phyloP scores from a whole-genome alignment of 2,888 invertebrate genomes.

The Fabriciana adippe region DNA sequence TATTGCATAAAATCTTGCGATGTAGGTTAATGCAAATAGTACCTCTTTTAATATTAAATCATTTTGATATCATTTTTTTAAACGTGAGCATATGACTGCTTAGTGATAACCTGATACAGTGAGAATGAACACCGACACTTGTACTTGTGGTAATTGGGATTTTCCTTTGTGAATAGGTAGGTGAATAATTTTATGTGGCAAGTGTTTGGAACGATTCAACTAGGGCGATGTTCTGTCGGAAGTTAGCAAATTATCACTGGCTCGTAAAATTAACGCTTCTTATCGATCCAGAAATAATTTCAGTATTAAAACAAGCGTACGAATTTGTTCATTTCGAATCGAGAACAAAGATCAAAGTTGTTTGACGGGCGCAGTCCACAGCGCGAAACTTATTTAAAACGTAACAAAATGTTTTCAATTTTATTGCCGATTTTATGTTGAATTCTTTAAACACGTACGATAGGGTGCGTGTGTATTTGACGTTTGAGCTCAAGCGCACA shows the following conservation, averaged over 20 bases:
- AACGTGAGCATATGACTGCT: neutral
- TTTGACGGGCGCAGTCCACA: slow-evolving; percentile 48
- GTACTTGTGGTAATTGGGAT: slow-evolving; percentile 36
- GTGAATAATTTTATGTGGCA: slow-evolving; percentile 72
- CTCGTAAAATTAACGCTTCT: slow-evolving; percentile 82
- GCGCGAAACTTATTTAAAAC: slow-evolving; percentile 79
- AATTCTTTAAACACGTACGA: slow-evolving; percentile 76
- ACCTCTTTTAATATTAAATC: too few species aligned
- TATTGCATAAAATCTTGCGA: too few species aligned
- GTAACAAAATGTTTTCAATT: slow-evolving; percentile 82
- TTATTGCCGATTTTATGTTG: slow-evolving; percentile 82
- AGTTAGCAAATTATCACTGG: slow-evolving; percentile 82
- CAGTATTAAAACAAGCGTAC: slow-evolving; percentile 50
- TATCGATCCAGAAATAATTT: slow-evolving; percentile 80
- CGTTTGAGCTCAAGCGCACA: slow-evolving; percentile 66
- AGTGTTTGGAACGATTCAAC: slow-evolving; percentile 76
- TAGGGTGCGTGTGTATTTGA: slow-evolving; percentile 63
- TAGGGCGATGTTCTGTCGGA: slow-evolving; percentile 80
- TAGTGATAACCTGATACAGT: neutral
- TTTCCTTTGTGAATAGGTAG: slow-evolving; percentile 40
- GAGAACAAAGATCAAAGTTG: slow-evolving; percentile 64
- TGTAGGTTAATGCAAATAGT: too few species aligned
- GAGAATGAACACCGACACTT: slow-evolving; percentile 2
- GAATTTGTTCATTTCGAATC: slow-evolving; percentile 60
- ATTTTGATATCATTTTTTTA: too few species aligned